phyloP scores from a whole-genome alignment of 1,140 invertebrate genomes.

The Paralvinella palmiformis region DNA sequence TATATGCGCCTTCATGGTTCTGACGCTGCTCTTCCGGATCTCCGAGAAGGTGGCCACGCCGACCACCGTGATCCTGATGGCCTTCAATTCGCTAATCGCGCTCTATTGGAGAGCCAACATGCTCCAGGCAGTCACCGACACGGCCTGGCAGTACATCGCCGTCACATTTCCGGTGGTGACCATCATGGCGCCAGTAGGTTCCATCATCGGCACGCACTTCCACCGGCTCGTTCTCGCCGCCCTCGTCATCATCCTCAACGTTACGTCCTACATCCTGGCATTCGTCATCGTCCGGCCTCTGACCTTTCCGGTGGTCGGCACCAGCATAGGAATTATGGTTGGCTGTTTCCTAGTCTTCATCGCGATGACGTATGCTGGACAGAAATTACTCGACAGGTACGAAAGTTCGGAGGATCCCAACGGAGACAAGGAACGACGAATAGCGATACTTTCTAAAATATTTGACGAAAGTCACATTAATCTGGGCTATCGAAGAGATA shows the following conservation, averaged over 20 bases:
- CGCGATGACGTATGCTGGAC: too few species aligned
- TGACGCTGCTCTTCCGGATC: slow-evolving; percentile 39
- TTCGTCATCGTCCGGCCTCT: too few species aligned
- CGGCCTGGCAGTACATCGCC: slow-evolving; percentile 36
- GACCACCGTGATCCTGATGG: slow-evolving; percentile 37
- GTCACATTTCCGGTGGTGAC: slow-evolving; percentile 32
- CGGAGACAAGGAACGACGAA: too few species aligned
- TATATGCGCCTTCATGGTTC: slow-evolving; percentile 35
- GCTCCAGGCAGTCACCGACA: slow-evolving; percentile 28
- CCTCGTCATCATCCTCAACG: slow-evolving; percentile 31
- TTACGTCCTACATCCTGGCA: slow-evolving; percentile 28
- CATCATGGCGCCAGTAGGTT: slow-evolving; percentile 1
- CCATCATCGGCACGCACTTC: slow-evolving; percentile 3
- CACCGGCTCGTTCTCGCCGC: slow-evolving; percentile 11
- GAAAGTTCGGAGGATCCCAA: too few species aligned
- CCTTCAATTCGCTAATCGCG: slow-evolving; percentile 30
- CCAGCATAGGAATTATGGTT: too few species aligned
- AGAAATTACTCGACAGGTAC: too few species aligned
- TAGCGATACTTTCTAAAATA: too few species aligned
- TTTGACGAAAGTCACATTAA: too few species aligned
- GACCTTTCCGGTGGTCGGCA: too few species aligned
- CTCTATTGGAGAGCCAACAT: slow-evolving; percentile 38
- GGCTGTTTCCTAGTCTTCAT: too few species aligned
- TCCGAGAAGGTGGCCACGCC: slow-evolving; percentile 41
- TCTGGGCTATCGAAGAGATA: too few species aligned